Evolutionary conservation across 2,888 invertebrate genomes (phyloP), one percentile per base, ranked within the genome.

Genomic region (Dynastes maya): DNA sequence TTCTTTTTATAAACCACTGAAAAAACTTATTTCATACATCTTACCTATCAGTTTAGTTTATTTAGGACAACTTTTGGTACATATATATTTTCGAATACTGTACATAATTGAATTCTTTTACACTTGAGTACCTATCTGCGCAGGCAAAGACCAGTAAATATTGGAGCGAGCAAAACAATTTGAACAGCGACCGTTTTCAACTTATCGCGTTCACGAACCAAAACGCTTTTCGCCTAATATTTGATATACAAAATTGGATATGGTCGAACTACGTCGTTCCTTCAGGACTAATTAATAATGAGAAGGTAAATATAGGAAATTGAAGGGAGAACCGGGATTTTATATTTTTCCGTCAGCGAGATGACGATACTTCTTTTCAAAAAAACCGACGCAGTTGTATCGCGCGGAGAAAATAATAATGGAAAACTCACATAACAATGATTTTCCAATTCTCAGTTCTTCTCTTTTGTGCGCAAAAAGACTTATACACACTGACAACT

Each of bases 191-290:
- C 51, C 68, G 49, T 45, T 68, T 40, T 51, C 68, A 29, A 67
- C 22, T 67, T 40, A 68, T 68, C 49, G 29, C 68, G 49, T 29
- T 29, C 27, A n/a, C 27, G 27, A 63, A 68, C 51, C 68, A 51
- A 68, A 53, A 67, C 37, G 51, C 68, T 13, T 11, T 11, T 11
- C 27, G 29, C 6, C 51, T 68, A 51, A 68, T 68, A 51, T 68
- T 68, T 63, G 68, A 51, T 68, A 68, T 68, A 68, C 51, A 51
- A 68, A 68, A 68, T 68, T 68, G 68, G 68, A 68, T 68, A 68
- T 51, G 51, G 68, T 27, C 51, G 49, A 68, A 51, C 51, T 51
- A 37, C 51, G 22, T 9, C 55, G 55, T 58, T 58, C 55, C 55
- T 27, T 58, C 22, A 58, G 22, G 2, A 32, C 32, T 63, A 68